Percentiles rank a stretch among this genome's conserved stretches.
phyloP scores from a whole-genome alignment of 2,797 vertebrate species.

The Phrynocephalus forsythii region DNA sequence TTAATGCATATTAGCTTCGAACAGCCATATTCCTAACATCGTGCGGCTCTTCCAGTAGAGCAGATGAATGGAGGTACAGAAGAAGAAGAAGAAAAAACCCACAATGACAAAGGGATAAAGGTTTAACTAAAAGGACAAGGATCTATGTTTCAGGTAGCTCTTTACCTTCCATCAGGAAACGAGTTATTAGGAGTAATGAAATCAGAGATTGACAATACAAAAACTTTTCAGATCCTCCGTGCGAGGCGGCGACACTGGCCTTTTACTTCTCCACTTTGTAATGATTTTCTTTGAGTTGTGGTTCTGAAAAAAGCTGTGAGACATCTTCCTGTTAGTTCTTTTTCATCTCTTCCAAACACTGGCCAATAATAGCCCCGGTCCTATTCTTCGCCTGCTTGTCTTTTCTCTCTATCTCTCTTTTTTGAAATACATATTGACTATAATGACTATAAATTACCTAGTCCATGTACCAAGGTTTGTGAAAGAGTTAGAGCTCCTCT shows the following conservation, averaged over 20 bases:
- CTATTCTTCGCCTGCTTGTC: slow-evolving; percentile 71
- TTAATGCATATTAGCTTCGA: slow-evolving; percentile 81
- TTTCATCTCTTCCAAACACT: slow-evolving; percentile 78
- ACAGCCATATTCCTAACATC: slow-evolving; percentile 78
- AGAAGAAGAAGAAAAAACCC: slow-evolving; percentile 65
- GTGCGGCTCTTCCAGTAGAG: slow-evolving; percentile 75
- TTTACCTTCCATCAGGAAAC: slow-evolving; percentile 77
- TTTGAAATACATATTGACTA: slow-evolving; percentile 73
- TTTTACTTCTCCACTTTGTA: slow-evolving; percentile 77
- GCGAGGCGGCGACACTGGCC: slow-evolving; percentile 69
- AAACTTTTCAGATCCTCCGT: slow-evolving; percentile 78
- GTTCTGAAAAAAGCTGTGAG: slow-evolving; percentile 76
- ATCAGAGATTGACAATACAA: slow-evolving; percentile 77
- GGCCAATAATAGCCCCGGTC: slow-evolving; percentile 73
- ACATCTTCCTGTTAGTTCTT: slow-evolving; percentile 78
- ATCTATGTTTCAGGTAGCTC: slow-evolving; percentile 75
- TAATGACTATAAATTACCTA: slow-evolving; percentile 71
- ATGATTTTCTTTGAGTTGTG: slow-evolving; percentile 75
- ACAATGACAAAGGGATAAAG: slow-evolving; percentile 78
- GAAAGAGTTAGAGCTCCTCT: slow-evolving; percentile 80
- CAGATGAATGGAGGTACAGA: slow-evolving; percentile 78
- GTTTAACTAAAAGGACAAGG: slow-evolving; percentile 76
- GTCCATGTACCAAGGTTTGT: slow-evolving; percentile 59
- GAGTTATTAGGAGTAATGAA: slow-evolving; percentile 79
- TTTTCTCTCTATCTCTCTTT: not conserved